These are phyloP conservation scores for Embiotoca jacksoni DNA, from an alignment of 2,113 vertebrate genomes.

Conservation along the genomic window DNA sequence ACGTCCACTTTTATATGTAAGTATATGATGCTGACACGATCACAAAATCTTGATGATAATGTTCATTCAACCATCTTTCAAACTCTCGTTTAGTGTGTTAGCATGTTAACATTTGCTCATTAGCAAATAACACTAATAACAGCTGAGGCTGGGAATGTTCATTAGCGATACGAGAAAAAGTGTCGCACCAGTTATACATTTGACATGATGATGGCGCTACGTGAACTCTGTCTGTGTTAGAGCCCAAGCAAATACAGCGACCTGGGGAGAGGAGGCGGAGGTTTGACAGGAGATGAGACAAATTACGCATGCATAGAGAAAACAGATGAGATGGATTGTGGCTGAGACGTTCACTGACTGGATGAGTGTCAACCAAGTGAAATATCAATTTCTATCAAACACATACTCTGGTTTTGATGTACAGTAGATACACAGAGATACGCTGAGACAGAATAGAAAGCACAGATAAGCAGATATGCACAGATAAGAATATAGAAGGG, in stretches of 20 bases:
- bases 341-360: background rate
- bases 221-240: slow-evolving; percentile 85
- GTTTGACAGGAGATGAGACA: background rate
- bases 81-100: no score
- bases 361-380: background rate
- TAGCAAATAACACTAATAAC: no score
- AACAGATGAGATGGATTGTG: slow-evolving; percentile 1
- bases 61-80: no score
- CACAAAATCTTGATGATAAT: no score
- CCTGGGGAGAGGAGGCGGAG: slow-evolving; percentile 67
- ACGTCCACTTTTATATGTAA: no score
- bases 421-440: slow-evolving; percentile 15
- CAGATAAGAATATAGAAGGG: slow-evolving; percentile 20
- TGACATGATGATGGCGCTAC: no score
- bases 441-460: slow-evolving; percentile 1
- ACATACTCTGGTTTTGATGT: slow-evolving; percentile 3
- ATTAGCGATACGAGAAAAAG: no score
- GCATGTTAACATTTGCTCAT: no score
- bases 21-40: no score
- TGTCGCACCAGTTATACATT: no score
- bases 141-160: no score
- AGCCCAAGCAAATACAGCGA: slow-evolving; percentile 77
- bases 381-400: slow-evolving; percentile 9
- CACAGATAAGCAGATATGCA: slow-evolving; percentile 21
- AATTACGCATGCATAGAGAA: background rate